A percentile compares a stretch with the other conserved stretches of the same genome.
These are phyloP conservation scores for Penaeus japonicus DNA, from an alignment of 1,140 invertebrate genomes.

Conservation along the genomic window DNA sequence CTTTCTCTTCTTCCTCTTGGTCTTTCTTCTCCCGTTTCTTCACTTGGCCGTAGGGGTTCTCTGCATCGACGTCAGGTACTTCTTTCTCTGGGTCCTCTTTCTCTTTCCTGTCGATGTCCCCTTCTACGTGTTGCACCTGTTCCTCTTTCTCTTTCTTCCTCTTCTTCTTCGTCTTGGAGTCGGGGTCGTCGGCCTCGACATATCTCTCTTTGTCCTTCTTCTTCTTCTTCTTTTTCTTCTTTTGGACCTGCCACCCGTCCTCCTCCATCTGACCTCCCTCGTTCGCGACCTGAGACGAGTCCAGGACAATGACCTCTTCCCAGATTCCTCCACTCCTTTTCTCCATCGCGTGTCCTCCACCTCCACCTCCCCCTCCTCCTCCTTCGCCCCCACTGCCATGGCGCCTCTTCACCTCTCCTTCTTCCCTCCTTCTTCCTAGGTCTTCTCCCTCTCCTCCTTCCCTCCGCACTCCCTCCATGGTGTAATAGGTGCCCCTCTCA, in stretches of 20 bases:
- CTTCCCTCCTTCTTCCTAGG: background rate
- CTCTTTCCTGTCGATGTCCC: too few relatives aligned
- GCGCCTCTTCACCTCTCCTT: background rate
- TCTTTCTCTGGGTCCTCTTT: too few relatives aligned
- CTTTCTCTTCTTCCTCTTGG: too few relatives aligned
- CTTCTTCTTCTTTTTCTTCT: background rate
- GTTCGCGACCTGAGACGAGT: background rate
- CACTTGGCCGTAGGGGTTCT: too few relatives aligned
- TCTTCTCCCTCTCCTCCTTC: background rate
- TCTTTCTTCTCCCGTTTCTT: too few relatives aligned
- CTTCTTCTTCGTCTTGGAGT: too few relatives aligned
- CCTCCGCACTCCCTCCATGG: constrained; percentile 24
- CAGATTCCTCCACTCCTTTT: constrained; percentile 13
- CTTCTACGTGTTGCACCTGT: too few relatives aligned
- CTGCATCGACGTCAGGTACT: too few relatives aligned
- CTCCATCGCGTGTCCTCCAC: background rate
- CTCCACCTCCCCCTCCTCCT: background rate
- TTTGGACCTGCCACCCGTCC: background rate
- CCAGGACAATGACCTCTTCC: background rate
- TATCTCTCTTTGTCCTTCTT: too few relatives aligned
- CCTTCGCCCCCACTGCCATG: background rate
- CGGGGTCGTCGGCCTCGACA: too few relatives aligned
- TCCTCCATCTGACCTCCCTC: background rate
- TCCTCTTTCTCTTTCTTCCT: too few relatives aligned
- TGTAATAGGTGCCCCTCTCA: constrained; percentile 30